These are phyloP conservation scores for Melanophora roralis DNA, from an alignment of 2,888 invertebrate species.

Conservation along the genomic window DNA sequence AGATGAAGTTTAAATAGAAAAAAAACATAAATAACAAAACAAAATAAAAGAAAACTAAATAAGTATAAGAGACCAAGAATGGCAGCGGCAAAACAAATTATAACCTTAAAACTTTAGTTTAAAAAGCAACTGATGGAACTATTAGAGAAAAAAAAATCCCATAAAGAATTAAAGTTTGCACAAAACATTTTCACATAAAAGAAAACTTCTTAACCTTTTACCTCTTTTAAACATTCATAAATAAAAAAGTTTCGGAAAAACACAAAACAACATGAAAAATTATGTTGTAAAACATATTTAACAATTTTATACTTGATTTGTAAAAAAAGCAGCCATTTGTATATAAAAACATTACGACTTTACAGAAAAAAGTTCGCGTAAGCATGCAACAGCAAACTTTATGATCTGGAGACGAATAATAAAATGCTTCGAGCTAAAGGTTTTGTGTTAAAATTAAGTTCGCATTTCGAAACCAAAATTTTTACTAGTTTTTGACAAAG, in stretches of 20 bases:
- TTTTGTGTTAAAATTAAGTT: no score
- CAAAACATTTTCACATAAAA: not conserved
- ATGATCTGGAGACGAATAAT: no score
- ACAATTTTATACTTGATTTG: not conserved
- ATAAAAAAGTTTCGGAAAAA: no score
- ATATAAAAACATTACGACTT: no score
- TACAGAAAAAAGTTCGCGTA: no score
- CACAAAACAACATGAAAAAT: not conserved
- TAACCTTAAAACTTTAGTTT: constrained; percentile 48
- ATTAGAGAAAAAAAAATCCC: not conserved
- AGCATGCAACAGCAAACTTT: no score
- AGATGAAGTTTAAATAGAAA: constrained; percentile 49
- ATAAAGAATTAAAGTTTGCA: constrained; percentile 35
- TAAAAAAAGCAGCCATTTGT: no score
- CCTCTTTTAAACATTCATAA: no score
- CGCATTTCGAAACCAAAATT: no score
- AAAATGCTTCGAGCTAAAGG: no score
- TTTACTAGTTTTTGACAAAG: no score
- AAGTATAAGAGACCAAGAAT: constrained; percentile 9
- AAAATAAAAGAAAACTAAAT: constrained; percentile 12
- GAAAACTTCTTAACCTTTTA: no score
- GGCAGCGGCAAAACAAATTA: constrained; percentile 49
- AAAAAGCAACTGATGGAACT: not conserved
- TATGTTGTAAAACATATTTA: not conserved
- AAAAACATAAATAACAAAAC: constrained; percentile 38